phyloP scores from a whole-genome alignment of 2,888 invertebrate genomes.

The Mesoligia furuncula region DNA sequence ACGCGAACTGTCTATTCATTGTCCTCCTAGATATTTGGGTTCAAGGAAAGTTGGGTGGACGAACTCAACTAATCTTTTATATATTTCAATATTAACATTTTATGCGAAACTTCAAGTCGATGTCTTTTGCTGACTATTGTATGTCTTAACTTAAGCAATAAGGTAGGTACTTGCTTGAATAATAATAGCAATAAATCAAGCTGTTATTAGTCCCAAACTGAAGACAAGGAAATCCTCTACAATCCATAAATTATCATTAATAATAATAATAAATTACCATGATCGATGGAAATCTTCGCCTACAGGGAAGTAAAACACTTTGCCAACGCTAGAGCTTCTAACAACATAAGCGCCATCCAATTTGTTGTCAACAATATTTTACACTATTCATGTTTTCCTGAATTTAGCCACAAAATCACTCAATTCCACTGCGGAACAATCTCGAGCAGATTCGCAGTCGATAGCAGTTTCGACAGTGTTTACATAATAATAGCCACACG shows the following conservation, averaged over 20 bases:
- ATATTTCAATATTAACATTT: slow-evolving; percentile 47
- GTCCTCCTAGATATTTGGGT: slow-evolving; percentile 74
- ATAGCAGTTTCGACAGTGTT: slow-evolving; percentile 72
- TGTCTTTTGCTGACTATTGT: slow-evolving; percentile 1
- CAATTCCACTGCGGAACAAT: slow-evolving; percentile 63
- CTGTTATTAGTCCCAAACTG: slow-evolving; percentile 45
- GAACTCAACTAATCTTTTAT: slow-evolving; percentile 66
- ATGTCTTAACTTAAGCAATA: slow-evolving; percentile 7
- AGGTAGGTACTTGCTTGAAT: slow-evolving; percentile 27
- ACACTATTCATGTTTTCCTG: slow-evolving; percentile 36
- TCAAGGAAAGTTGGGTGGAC: slow-evolving; percentile 61
- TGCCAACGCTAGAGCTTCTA: slow-evolving; percentile 13
- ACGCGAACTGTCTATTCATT: slow-evolving; percentile 81
- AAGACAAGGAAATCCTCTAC: slow-evolving; percentile 49
- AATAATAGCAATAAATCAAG: slow-evolving; percentile 55
- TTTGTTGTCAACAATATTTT: slow-evolving; percentile 30
- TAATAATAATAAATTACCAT: slow-evolving; percentile 55
- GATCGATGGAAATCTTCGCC: slow-evolving; percentile 46
- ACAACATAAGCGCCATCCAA: slow-evolving; percentile 28
- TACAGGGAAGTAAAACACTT: slow-evolving; percentile 30
- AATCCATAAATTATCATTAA: slow-evolving; percentile 61
- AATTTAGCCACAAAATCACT: slow-evolving; percentile 46
- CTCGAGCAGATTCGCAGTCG: slow-evolving; percentile 69
- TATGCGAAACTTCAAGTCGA: not conserved
- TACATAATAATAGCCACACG: slow-evolving; percentile 75